These are phyloP conservation scores for Stegodyphus dumicola DNA, from an alignment of 1,140 invertebrate species.

Conservation along the genomic window DNA sequence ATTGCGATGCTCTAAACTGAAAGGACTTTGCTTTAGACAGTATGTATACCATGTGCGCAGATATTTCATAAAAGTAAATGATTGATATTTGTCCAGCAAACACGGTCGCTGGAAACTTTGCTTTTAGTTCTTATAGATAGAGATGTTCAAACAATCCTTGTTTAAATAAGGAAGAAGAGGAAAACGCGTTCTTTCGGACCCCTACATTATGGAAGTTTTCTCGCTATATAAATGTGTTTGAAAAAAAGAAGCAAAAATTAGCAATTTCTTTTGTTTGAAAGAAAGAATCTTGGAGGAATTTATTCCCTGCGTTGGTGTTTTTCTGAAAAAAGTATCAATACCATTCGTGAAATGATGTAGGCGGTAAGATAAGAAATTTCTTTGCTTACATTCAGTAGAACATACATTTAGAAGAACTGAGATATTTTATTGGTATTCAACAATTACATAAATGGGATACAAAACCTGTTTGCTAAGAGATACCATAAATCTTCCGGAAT, in stretches of 20 bases:
- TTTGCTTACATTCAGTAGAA: too few relatives aligned
- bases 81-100: constrained; percentile 30
- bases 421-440: too few relatives aligned
- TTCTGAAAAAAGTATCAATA: too few relatives aligned
- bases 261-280: neutral
- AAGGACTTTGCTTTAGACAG: neutral
- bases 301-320: neutral
- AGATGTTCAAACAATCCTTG: neutral
- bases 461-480: too few relatives aligned
- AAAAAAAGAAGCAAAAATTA: neutral
- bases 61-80: constrained; percentile 10
- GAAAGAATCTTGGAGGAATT: neutral
- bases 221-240: neutral
- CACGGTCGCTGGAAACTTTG: neutral
- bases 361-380: too few relatives aligned
- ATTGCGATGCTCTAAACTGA: constrained; percentile 5
- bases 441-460: too few relatives aligned
- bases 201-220: neutral
- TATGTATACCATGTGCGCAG: neutral
- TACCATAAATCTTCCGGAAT: too few relatives aligned
- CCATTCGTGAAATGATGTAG: too few relatives aligned
- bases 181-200: neutral
- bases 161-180: neutral
- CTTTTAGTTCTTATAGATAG: neutral
- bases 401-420: too few relatives aligned